Base-by-base conservation (phyloP, 2,113 vertebrate genomes). In the Patagioenas fasciata region DNA sequence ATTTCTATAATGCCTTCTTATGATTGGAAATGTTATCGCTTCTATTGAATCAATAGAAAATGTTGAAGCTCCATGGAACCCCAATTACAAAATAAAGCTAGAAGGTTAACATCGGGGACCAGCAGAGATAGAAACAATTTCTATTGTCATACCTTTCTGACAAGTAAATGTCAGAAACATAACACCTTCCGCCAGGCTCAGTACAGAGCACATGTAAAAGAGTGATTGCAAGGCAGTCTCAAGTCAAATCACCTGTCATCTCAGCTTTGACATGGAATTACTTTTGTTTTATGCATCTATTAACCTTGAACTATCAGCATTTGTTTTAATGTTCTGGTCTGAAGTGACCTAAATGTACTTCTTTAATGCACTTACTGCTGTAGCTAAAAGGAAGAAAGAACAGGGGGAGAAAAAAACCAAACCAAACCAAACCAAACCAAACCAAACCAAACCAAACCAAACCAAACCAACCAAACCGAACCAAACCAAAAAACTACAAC, bases 231-330 rank as follows among this genome's bases (percentile, higher is more conserved):
- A 97, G 96, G 96, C 98, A 97, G 97, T 97, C 98, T 97, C 97
- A 97, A 98, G 98, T 98, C 98, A 98, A 98, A 98, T 98, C 98
- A 96, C 98, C 98, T 98, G 98, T 98, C 98, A 98, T 97, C 97
- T 98, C 94, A 94, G 97, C 97, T 98, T 98, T 98, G 98, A 98
- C 98, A 97, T 53, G 32, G 98, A 98, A 98, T 98, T 98, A 98
- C 97, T 98, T 98, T 98, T 98, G 98, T 95, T 98, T 98, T 98
- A 98, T 98, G 97, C 98, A 98, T 98, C 97, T 98, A 98, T 98
- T 98, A 98, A 98, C 98, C 98, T 98, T 98, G 98, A 98, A 98
- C 98, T 98, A 98, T 98, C 97, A 98, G 97, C 97, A 98, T 98
- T 98, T 98, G 97, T 98, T 98, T 98, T 98, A 98, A 98, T 98